These are phyloP conservation scores for Myripristis jacobus DNA, from an alignment of 2,797 vertebrate genomes.

Conservation along the genomic window DNA sequence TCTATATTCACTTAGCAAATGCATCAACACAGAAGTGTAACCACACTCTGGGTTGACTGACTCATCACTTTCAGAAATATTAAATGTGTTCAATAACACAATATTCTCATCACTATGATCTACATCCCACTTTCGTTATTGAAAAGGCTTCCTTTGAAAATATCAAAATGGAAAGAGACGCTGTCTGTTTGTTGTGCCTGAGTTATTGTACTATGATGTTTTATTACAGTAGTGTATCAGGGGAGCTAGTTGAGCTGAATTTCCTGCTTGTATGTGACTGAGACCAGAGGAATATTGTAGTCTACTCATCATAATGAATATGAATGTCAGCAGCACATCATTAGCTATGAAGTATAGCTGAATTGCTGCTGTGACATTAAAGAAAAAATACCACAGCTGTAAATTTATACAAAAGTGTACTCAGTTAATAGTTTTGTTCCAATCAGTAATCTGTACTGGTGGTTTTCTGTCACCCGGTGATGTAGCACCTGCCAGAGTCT, in stretches of 20 bases:
- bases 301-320: not conserved
- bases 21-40: not conserved
- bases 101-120: not conserved
- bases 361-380: not conserved
- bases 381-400: not conserved
- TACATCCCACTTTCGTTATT: not conserved
- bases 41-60: not conserved
- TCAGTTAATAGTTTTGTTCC: too few relatives aligned
- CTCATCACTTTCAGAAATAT: not conserved
- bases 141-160: not conserved
- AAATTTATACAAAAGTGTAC: not conserved
- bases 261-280: not conserved
- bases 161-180: constrained; percentile 6
- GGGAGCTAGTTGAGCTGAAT: not conserved
- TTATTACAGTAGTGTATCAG: not conserved
- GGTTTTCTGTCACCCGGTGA: too few relatives aligned
- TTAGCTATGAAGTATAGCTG: not conserved
- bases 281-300: not conserved
- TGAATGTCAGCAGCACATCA: not conserved
- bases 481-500: too few relatives aligned
- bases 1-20: not conserved
- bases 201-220: not conserved
- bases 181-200: not conserved
- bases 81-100: not conserved
- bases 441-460: too few relatives aligned